phyloP scores from a whole-genome alignment of 2,113 vertebrate species.

The Campylomormyrus tamandua region DNA sequence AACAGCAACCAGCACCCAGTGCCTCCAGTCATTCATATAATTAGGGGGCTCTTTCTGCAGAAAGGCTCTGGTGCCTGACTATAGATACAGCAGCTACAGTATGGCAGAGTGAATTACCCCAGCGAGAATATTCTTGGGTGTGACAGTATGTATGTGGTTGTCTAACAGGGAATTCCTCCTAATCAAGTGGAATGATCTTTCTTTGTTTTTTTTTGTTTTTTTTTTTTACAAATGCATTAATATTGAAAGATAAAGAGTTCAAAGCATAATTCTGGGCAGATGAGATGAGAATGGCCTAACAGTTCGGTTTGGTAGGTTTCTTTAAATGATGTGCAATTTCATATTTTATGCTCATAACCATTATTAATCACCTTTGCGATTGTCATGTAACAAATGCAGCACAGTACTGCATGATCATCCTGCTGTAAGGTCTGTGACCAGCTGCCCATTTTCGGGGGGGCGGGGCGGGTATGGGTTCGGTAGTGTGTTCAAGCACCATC shows the following conservation, averaged over 20 bases:
- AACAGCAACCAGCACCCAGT: not conserved
- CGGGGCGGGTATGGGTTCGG: too few species aligned
- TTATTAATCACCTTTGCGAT: not conserved
- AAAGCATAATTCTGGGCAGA: not conserved
- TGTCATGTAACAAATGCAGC: not conserved
- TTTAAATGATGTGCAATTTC: not conserved
- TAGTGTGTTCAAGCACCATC: not conserved
- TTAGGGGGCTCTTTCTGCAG: not conserved
- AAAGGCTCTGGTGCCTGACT: not conserved
- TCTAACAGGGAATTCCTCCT: not conserved
- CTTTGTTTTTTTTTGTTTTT: not conserved
- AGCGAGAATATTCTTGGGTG: not conserved
- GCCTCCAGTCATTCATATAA: not conserved
- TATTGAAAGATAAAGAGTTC: not conserved
- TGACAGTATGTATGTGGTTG: not conserved
- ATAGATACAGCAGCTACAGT: not conserved
- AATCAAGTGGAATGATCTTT: not conserved
- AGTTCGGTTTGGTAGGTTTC: not conserved
- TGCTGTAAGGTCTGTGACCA: not conserved
- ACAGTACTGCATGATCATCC: not conserved
- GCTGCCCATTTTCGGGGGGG: not conserved
- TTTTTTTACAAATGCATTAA: not conserved
- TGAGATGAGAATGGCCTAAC: not conserved
- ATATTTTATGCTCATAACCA: not conserved
- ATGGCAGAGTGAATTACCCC: not conserved